Percentiles rank a stretch among this genome's conserved stretches.
Evolutionary conservation across 1,140 invertebrate species (phyloP).

Genomic region (Heliothis virescens): DNA sequence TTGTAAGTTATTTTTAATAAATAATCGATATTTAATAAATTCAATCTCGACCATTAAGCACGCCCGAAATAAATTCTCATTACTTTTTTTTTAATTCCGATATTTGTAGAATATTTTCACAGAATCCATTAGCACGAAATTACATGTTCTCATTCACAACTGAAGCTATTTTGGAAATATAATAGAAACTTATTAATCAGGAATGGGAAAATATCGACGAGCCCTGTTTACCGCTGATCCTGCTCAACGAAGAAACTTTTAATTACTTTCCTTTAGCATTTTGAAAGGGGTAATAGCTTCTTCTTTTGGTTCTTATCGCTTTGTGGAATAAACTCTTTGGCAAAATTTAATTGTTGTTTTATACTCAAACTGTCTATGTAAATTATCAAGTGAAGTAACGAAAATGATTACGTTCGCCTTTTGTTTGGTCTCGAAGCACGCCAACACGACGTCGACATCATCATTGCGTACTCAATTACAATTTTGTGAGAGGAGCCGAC

Average conservation of each 20-base stretch:
- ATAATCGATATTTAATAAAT: background rate
- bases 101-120: background rate
- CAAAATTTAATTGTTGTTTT: constrained; percentile 46
- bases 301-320: constrained; percentile 42
- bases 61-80: background rate
- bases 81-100: background rate
- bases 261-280: constrained; percentile 67
- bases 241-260: constrained; percentile 64
- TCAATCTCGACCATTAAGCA: background rate
- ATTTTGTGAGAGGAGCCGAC: background rate
- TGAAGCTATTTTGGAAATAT: constrained; percentile 36
- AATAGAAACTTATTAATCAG: constrained; percentile 52
- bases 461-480: background rate
- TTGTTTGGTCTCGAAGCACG: background rate
- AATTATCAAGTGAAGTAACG: constrained; percentile 13
- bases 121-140: constrained; percentile 46
- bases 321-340: constrained; percentile 45
- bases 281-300: constrained; percentile 57
- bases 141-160: constrained; percentile 36
- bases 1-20: too few relatives aligned
- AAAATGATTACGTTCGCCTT: constrained; percentile 33
- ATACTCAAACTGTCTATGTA: constrained; percentile 14
- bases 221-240: constrained; percentile 51
- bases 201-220: constrained; percentile 55
- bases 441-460: background rate